phyloP scores from a whole-genome alignment of 2,888 invertebrate genomes.

The Napeogenes inachia region DNA sequence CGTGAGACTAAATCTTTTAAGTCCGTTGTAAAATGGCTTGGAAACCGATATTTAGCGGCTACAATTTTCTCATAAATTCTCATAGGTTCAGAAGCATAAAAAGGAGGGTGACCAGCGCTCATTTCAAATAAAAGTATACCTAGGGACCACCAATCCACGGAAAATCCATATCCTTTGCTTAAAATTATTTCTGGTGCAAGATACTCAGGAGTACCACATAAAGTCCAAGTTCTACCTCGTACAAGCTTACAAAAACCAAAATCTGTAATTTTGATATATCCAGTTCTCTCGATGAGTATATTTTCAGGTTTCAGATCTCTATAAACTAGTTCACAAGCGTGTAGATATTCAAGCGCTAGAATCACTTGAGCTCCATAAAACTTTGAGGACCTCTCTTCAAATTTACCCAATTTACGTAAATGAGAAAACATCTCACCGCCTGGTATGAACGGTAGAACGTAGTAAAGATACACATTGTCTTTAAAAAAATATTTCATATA shows the following conservation, averaged over 20 bases:
- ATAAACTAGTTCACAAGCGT: constrained; percentile 90
- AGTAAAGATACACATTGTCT: constrained; percentile 89
- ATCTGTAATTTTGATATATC: constrained; percentile 92
- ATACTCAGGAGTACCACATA: constrained; percentile 98
- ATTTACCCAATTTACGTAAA: constrained; percentile 79
- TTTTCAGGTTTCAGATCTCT: constrained; percentile 96
- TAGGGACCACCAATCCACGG: constrained; percentile 98
- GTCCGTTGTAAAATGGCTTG: constrained; percentile 86
- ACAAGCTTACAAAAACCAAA: constrained; percentile 95
- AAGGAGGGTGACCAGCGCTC: constrained; percentile 95
- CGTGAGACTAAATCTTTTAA: constrained; percentile 89
- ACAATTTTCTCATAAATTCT: constrained; percentile 97
- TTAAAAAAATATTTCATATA: constrained; percentile 90
- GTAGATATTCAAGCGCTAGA: constrained; percentile 93
- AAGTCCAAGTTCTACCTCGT: constrained; percentile 88
- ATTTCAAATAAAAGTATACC: constrained; percentile 93
- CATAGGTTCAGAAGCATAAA: constrained; percentile 94
- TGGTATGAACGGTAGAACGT: constrained; percentile 87
- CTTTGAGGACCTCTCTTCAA: constrained; percentile 86
- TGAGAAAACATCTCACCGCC: constrained; percentile 94
- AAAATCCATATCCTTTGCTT: constrained; percentile 92
- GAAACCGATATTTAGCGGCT: constrained; percentile 90
- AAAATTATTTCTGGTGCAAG: constrained; percentile 95
- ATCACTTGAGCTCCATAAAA: constrained; percentile 96
- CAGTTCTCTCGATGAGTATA: constrained; percentile 86